phyloP scores from a whole-genome alignment of 1,140 invertebrate species.

The Tetragnatha versicolor region DNA sequence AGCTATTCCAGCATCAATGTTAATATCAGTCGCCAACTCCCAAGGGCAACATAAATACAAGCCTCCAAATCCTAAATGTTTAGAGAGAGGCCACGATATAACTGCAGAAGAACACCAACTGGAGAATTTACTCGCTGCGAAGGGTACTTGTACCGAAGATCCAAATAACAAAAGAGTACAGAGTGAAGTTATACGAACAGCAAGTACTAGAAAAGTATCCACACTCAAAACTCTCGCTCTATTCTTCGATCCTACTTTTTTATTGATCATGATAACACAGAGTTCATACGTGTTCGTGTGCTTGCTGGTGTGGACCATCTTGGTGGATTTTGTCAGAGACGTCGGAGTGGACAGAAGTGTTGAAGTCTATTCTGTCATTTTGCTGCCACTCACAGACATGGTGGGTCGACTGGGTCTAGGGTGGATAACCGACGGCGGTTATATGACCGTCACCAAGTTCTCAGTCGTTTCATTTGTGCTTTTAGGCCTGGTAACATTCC shows the following conservation, averaged over 20 bases:
- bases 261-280: background rate
- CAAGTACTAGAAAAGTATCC: too few relatives aligned
- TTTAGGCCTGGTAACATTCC: background rate
- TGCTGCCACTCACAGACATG: background rate
- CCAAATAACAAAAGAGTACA: too few relatives aligned
- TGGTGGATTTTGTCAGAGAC: background rate
- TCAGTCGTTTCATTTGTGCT: background rate
- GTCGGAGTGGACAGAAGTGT: background rate
- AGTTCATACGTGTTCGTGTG: background rate
- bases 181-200: too few relatives aligned
- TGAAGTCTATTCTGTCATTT: background rate
- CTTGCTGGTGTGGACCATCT: background rate
- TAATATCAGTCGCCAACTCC: too few relatives aligned
- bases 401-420: background rate
- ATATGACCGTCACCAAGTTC: background rate
- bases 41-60: too few relatives aligned
- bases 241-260: background rate
- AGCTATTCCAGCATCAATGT: too few relatives aligned
- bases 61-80: too few relatives aligned
- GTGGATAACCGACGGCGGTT: background rate
- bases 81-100: too few relatives aligned
- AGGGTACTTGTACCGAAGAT: too few relatives aligned
- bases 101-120: too few relatives aligned
- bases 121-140: too few relatives aligned
- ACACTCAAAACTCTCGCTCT: background rate